Evolutionary conservation across 2,888 invertebrate species (phyloP).

Genomic region (Onchidella celtica): DNA sequence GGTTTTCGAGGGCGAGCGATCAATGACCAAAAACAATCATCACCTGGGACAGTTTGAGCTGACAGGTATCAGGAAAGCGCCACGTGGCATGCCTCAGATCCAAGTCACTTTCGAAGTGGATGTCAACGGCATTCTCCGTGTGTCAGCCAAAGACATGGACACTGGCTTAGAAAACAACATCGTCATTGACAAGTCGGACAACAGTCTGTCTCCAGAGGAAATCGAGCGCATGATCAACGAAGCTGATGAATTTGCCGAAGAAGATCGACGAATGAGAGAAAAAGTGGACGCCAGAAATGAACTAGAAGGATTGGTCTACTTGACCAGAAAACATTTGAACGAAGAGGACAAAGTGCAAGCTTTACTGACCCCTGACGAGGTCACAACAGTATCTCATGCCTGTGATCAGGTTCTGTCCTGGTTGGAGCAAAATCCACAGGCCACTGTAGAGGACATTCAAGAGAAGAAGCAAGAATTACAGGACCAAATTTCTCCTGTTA

Average conservation of each 20-base stretch:
- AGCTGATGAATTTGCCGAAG: conserved; percentile 98
- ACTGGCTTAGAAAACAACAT: conserved; percentile 99
- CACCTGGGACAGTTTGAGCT: conserved; percentile 98
- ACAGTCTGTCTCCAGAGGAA: conserved; percentile 97
- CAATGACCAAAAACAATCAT: conserved; percentile 99
- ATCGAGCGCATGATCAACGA: conserved; percentile 99
- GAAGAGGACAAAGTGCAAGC: conserved; percentile 94
- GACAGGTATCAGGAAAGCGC: conserved; percentile 94
- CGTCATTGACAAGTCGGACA: conserved; percentile 98
- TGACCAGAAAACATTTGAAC: conserved; percentile 95
- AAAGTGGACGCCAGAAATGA: conserved; percentile 97
- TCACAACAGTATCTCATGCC: conserved; percentile 93
- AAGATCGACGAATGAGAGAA: conserved; percentile 92
- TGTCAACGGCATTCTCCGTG: conserved; percentile 81
- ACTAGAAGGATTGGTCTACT: conserved; percentile 95
- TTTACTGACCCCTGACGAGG: conserved; percentile 91
- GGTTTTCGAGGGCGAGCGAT: conserved; percentile 97
- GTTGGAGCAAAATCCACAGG: conserved; percentile 96
- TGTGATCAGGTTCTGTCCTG: conserved; percentile 98
- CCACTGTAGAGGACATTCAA: conserved; percentile 94
- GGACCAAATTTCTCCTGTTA: conserved; percentile 93
- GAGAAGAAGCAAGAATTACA: conserved; percentile 96
- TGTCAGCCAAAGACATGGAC: conserved; percentile 99
- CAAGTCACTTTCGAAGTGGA: conserved; percentile 82
- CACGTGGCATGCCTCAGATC: conserved; percentile 81